Evolutionary conservation across 2,888 invertebrate genomes (phyloP), one percentile per base, ranked within the genome.

Genomic region (Drosophila paranaensis): DNA sequence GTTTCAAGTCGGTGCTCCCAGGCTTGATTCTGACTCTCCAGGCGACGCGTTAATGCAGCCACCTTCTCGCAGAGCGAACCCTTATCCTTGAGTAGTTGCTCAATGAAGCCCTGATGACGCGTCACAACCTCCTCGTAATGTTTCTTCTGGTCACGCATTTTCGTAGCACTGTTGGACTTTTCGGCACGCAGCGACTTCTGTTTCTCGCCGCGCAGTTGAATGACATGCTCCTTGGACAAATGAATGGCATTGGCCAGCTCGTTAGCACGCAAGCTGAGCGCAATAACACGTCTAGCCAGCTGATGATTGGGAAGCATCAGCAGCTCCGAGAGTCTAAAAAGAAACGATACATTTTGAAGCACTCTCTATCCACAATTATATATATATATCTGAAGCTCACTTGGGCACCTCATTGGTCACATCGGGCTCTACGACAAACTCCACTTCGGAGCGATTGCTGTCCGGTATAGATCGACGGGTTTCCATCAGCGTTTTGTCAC

Each of bases 31-130:
- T 93, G 93, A 68, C 93, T 93, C 65, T 93, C 93, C 27, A 93
- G 67, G 3, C 93, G 92, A 0, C 93, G 84, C 2, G 93, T 92
- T 0, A 93, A 72, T 0, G 92, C 91, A 5, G 93, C 91, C 3
- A 93, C 91, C 77, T 93, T 93, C 74, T 96, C 96, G 81, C 96
- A 96, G 20, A 97, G 90, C 0, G 95, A 94, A 73, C 95, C 96
- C 92, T 97, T 97, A 90, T 97, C 97, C 64, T 95, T 95, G 71
- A 97, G 95, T 53, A 97, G 90, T 94, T 96, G 96, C 89, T 97
- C 97, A 54, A 97, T 96, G 79, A 97, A 97, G 71, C 94, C 96
- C 90, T 97, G 97, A 90, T 97, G 97, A 14, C 97, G 94, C 76
- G 95, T 95, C 27, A 97, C 95, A 1, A 96, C 94, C 3, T 92